Conservation (phyloP, 1,140 invertebrate species). For the Lordiphosa clarofinis region DNA sequence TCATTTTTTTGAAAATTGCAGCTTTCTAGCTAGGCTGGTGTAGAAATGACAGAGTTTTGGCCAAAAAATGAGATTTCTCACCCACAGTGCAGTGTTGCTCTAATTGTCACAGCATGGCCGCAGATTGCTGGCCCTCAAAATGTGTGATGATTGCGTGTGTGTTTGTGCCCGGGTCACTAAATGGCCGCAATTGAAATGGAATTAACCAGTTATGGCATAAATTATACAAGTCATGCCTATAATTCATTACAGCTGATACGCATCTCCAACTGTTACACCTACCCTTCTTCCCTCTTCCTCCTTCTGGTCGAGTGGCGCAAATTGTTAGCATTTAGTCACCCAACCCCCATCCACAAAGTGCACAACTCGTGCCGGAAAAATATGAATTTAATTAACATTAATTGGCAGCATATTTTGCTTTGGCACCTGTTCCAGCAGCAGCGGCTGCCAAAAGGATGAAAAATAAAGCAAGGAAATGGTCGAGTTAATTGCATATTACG, state of each 20-base stretch:
- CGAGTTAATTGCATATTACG: constrained; percentile 68
- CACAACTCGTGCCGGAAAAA: constrained; percentile 43
- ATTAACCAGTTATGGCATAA: constrained; percentile 34
- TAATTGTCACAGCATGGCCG: constrained; percentile 25
- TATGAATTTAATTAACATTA: constrained; percentile 77
- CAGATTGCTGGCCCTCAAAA: constrained; percentile 3
- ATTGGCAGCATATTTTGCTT: constrained; percentile 58
- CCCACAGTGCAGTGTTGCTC: no score
- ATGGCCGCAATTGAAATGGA: constrained; percentile 30
- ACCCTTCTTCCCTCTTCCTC: background rate
- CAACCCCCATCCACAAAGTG: constrained; percentile 16
- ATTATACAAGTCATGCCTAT: constrained; percentile 13
- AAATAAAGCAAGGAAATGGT: constrained; percentile 39
- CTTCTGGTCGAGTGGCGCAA: constrained; percentile 7
- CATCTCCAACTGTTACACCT: background rate
- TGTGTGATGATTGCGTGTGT: constrained; percentile 19
- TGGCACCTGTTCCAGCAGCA: constrained; percentile 52
- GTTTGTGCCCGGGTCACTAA: constrained; percentile 6
- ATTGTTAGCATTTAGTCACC: background rate
- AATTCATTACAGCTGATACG: constrained; percentile 12
- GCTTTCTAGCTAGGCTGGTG: no score
- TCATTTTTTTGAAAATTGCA: no score
- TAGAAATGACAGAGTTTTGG: no score
- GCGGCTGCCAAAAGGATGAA: constrained; percentile 1
- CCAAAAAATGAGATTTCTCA: no score